Percentiles rank a stretch among this genome's conserved stretches.
phyloP scores from a whole-genome alignment of 2,113 vertebrate species.

The Taurulus bubalis region DNA sequence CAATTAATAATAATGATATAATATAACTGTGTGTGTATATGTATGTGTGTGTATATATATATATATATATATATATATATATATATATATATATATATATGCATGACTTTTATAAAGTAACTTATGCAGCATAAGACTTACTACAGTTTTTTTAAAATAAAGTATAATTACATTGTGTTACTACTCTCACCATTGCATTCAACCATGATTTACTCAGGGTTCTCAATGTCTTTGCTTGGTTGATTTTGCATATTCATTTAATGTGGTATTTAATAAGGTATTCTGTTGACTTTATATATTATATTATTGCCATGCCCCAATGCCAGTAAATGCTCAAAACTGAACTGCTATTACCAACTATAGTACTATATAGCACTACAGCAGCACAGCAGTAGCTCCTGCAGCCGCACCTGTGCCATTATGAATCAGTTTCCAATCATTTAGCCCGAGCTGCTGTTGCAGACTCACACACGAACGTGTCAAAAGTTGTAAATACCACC shows the following conservation, averaged over 20 bases:
- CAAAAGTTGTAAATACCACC: neutral
- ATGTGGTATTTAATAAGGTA: no score
- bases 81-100: no score
- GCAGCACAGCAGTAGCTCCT: neutral
- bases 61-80: neutral
- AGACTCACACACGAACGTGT: neutral
- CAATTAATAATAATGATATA: neutral
- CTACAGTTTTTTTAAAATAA: no score
- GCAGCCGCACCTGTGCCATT: conserved; percentile 12
- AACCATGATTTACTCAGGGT: neutral
- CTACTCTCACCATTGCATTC: neutral
- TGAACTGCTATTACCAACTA: no score
- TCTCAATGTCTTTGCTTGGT: no score
- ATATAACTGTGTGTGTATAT: neutral
- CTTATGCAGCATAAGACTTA: no score
- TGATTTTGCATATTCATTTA: neutral
- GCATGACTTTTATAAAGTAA: neutral
- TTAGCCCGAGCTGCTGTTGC: neutral
- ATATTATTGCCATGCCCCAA: neutral
- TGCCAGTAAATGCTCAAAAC: neutral
- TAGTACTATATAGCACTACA: neutral
- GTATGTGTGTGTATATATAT: neutral
- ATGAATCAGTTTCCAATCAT: neutral
- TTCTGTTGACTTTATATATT: neutral
- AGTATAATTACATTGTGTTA: neutral